Evolutionary conservation across 2,888 invertebrate genomes (phyloP).

Genomic region (Amblyjoppa proteus): DNA sequence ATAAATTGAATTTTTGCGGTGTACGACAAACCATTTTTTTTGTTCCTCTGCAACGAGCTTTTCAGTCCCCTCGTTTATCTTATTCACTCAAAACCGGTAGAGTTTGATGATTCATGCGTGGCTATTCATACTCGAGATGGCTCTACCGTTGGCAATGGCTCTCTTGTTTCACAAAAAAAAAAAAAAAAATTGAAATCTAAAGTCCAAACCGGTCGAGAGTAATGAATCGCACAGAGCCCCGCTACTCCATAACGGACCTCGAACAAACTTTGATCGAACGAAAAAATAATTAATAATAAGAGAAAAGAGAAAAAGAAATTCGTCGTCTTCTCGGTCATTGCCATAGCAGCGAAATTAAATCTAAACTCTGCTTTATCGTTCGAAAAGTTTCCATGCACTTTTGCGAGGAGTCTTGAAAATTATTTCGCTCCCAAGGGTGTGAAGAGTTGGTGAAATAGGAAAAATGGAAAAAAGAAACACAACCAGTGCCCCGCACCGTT

Average conservation of each 20-base stretch:
- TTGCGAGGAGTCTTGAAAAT: neutral
- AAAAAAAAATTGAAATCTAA: neutral
- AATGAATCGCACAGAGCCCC: neutral
- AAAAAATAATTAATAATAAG: neutral
- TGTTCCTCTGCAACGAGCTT: conserved; percentile 22
- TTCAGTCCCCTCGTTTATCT: conserved; percentile 16
- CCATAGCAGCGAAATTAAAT: neutral
- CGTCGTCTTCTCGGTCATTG: neutral
- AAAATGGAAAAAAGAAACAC: neutral
- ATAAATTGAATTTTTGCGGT: conserved; percentile 53
- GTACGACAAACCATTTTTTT: conserved; percentile 36
- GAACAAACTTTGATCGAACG: neutral
- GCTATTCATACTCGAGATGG: neutral
- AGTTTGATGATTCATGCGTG: conserved; percentile 16
- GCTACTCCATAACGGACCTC: neutral
- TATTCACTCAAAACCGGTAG: conserved; percentile 12
- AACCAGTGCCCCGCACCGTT: neutral
- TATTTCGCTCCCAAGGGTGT: neutral
- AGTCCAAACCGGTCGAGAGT: neutral
- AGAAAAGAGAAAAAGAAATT: neutral
- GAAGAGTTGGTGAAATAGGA: neutral
- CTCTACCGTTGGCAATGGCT: neutral
- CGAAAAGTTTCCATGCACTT: neutral
- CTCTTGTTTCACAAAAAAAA: neutral
- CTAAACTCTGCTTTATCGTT: neutral